These are phyloP conservation scores for Onchidella celtica DNA, from an alignment of 2,888 invertebrate species.

Conservation along the genomic window DNA sequence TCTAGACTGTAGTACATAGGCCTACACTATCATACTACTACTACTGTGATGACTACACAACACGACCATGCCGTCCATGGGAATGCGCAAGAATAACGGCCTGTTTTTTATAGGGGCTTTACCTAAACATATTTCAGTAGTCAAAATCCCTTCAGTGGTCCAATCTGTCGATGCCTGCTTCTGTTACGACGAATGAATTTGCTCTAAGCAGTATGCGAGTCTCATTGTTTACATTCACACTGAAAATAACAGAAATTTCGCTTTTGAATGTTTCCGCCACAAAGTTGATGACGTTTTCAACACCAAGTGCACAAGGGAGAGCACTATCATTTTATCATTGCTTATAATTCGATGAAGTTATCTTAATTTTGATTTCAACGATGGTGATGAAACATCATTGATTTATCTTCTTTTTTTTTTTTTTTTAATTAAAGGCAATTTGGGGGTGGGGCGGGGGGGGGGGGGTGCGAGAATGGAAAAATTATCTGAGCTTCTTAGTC, in stretches of 20 bases:
- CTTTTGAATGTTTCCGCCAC: constrained; percentile 36
- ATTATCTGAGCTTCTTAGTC: too few species aligned
- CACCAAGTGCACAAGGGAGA: background rate
- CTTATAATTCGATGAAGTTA: too few species aligned
- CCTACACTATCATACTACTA: too few species aligned
- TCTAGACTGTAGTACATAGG: too few species aligned
- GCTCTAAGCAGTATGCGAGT: background rate
- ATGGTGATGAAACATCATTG: background rate
- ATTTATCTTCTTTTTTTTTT: background rate
- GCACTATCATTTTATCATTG: too few species aligned
- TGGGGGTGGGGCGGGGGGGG: too few species aligned
- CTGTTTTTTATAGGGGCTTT: background rate
- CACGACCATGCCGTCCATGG: too few species aligned
- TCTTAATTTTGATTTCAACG: background rate
- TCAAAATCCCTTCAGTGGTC: background rate
- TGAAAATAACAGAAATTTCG: background rate
- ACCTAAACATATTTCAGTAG: background rate
- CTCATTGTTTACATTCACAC: constrained; percentile 17
- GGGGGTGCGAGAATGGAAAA: too few species aligned
- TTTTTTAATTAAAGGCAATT: background rate
- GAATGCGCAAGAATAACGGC: too few species aligned
- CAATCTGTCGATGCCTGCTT: background rate
- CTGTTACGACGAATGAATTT: too few species aligned
- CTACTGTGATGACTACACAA: too few species aligned
- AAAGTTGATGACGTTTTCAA: constrained; percentile 15